phyloP scores from a whole-genome alignment of 1,140 invertebrate genomes.

The Pseudomyrmex dendroicus region DNA sequence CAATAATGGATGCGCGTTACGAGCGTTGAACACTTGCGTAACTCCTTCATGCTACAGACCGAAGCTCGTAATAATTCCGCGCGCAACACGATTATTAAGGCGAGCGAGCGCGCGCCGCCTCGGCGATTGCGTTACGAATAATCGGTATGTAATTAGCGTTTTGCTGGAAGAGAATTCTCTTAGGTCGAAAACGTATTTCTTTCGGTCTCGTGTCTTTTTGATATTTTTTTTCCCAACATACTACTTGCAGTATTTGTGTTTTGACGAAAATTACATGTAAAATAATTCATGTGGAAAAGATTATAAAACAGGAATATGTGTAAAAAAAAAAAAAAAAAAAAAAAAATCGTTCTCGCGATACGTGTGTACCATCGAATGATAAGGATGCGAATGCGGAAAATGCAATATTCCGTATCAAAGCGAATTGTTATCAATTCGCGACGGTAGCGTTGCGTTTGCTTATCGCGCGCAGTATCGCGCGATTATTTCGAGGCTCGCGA shows the following conservation, averaged over 20 bases:
- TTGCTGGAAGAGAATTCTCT: background rate
- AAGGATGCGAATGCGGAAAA: background rate
- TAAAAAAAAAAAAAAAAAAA: too few species aligned
- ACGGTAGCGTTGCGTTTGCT: background rate
- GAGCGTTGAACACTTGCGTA: constrained; percentile 11
- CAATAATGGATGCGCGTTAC: constrained; percentile 24
- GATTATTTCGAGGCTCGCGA: background rate
- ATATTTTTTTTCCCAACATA: too few species aligned
- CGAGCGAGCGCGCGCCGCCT: background rate
- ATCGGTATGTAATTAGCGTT: constrained; percentile 23
- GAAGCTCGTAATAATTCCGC: constrained; percentile 21
- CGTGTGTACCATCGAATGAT: background rate
- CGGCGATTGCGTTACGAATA: constrained; percentile 16
- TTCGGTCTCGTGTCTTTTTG: too few species aligned
- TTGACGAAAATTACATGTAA: too few species aligned
- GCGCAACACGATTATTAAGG: constrained; percentile 10
- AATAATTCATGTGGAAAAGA: too few species aligned
- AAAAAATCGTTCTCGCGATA: too few species aligned
- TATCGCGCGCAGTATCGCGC: constrained; percentile 2
- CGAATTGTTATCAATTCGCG: constrained; percentile 35
- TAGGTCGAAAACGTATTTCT: constrained; percentile 2
- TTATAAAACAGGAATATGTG: too few species aligned
- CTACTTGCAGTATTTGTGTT: too few species aligned
- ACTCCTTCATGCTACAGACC: background rate
- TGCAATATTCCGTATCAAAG: constrained; percentile 25